Evolutionary conservation across 2,797 vertebrate species (phyloP).

Genomic region (Caiman crocodilus): DNA sequence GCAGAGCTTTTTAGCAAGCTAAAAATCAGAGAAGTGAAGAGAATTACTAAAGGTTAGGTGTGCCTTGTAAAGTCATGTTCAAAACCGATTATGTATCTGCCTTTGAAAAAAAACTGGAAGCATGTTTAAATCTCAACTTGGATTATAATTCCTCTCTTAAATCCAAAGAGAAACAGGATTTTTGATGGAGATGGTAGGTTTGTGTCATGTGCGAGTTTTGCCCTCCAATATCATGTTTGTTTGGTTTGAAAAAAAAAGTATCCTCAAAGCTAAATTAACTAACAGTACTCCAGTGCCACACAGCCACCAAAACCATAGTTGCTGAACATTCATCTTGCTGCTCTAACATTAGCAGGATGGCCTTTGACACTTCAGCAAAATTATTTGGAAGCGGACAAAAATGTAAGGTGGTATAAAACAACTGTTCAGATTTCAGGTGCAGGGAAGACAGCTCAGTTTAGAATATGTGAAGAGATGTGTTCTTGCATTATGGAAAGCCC

Average conservation of each 20-base stretch:
- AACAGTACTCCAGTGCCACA: neutral
- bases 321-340: neutral
- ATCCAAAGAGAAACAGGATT: neutral
- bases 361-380: neutral
- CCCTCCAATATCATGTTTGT: neutral
- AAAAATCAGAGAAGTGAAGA: constrained; percentile 4
- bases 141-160: neutral
- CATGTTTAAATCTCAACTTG: neutral
- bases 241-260: neutral
- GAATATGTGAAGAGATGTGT: neutral
- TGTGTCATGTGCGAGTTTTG: neutral
- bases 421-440: neutral
- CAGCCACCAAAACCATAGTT: neutral
- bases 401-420: neutral
- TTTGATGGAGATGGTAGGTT: neutral
- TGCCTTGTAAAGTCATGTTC: neutral
- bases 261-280: neutral
- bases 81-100: neutral
- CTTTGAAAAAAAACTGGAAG: neutral
- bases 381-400: neutral
- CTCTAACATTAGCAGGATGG: neutral
- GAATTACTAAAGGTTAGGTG: too few species aligned
- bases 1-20: constrained; percentile 42
- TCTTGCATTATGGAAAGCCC: neutral
- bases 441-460: neutral